Base-by-base conservation (phyloP, 2,113 vertebrate species). In the Seriola dumerili region DNA sequence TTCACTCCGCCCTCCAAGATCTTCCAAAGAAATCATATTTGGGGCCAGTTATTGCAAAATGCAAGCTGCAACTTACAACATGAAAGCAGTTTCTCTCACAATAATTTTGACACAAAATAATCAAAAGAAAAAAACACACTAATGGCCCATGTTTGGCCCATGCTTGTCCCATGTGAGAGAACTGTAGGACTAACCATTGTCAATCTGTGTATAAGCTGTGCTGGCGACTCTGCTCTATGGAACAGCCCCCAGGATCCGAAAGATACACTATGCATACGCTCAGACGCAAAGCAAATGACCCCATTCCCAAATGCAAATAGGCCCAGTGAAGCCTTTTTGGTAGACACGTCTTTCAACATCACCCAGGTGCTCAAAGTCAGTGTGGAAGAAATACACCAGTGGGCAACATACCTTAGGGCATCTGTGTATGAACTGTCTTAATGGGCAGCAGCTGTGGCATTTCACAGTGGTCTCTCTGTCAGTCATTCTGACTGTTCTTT, bases 371-470 rank as follows among this genome's bases (percentile, higher is more conserved):
- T 70, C 16, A 21, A 63, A 74, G 70, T 36, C 72, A 58, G 36
- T 55, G 14, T 75, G 72, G 23, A 79, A 48, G 54, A 44, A 72
- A 48, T 34, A 12, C 25, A 54, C 67, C 62, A 55, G 23, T 57
- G 67, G 34, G 50, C 12, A 69, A 9, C 58, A 79, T 76, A 64
- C 40, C 66, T 36, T 11, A 46, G 14, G 23, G 46, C 46, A 58
- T 63, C 71, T 66, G 52, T 75, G 75, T 66, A 48, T 74, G 76
- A 76, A 64, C 32, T 34, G 55, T 21, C n/a, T 61, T 69, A 66
- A 84, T 67, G 54, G 67, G 17, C 44, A 66, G 74, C 85, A 89
- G 85, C 80, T 89, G 83, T 54, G 57, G 61, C 23, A 46, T 78
- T 52, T 83, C 38, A 38, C 40, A 48, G 61, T 50, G 29, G 59